Base-by-base conservation (phyloP, 2,888 invertebrate species). In the Sminthurinus aureus region DNA sequence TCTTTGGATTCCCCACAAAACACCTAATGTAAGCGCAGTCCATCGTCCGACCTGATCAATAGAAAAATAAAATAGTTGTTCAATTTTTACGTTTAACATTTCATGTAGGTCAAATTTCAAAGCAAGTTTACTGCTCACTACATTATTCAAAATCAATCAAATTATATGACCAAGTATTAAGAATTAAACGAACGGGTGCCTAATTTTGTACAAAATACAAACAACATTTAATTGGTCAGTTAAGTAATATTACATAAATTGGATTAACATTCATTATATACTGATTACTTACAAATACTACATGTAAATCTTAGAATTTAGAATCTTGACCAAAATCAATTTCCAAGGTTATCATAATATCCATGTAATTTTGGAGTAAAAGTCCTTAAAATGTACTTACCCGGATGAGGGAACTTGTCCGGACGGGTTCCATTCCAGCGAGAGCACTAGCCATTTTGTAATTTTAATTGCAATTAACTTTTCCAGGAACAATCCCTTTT, bases 31-130 rank as follows among this genome's bases (percentile, higher is more conserved):
- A 3, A 96, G 92, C 89, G 96, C 92, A 83, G 94, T 94, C 96
- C 96, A 96, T 90, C 96, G 93, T 84, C 94, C 94, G 89, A 96
- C 95, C 95, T 95, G 90, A 92, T 89, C 38, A 74, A 74, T 20
- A 24, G 71, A 71, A 2, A 74, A 38, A 26, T n/a, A 74, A 4
- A 38, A 38, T 4, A 38, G 6, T 38, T 38, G 38, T 38, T 38
- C 6, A 38, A 38, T 4, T 38, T 4, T 38, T 38, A 4, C 38
- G 6, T 38, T 38, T 6, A 38, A 38, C 1, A 38, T 38, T 38
- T 38, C 38, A 38, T 38, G 1, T 1, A 38, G 38, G 38, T 38
- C 38, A 6, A 1, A 38, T 38, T 38, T 38, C 6, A 38, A 38
- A 38, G 38, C 6, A 38, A 38, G 38, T 38, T 38, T 38, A 38